Percentiles rank a stretch among this genome's conserved stretches.
These are phyloP conservation scores for Unio delphinus DNA, from an alignment of 2,888 invertebrate species.

Conservation along the genomic window DNA sequence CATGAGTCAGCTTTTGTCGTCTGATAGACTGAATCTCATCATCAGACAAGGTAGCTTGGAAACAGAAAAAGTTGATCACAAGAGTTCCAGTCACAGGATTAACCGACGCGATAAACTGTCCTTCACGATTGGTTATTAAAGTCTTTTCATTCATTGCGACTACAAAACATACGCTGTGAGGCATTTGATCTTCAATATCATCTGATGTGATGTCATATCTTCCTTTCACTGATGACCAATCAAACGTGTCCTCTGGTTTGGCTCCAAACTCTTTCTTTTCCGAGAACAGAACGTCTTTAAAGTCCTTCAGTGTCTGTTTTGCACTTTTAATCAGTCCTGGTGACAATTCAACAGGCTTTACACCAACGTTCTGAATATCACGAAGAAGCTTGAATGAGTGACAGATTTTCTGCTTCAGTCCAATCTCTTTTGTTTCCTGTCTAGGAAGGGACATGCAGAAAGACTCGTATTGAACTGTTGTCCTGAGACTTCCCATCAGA, in stretches of 20 bases:
- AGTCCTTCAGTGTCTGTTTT: no score
- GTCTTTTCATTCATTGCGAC: conserved; percentile 16
- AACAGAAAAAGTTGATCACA: conserved; percentile 26
- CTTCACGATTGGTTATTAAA: conserved; percentile 28
- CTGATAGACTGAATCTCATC: conserved; percentile 28
- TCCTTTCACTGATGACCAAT: no score
- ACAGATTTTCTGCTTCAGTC: conserved; percentile 19
- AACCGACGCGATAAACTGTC: conserved; percentile 32
- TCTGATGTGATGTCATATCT: conserved; percentile 5
- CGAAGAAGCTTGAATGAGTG: no score
- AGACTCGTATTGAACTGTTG: conserved; percentile 37
- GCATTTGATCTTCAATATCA: conserved; percentile 32
- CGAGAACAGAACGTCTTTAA: no score
- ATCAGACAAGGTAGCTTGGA: conserved; percentile 21
- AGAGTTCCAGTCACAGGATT: conserved; percentile 22
- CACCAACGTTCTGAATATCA: no score
- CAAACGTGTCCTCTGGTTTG: no score
- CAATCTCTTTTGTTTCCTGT: conserved; percentile 20
- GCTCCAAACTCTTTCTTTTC: no score
- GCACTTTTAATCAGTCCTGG: no score
- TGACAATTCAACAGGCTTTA: no score
- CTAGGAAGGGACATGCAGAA: conserved; percentile 36
- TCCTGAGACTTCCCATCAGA: conserved; percentile 33
- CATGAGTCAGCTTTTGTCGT: conserved; percentile 23
- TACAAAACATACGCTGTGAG: conserved; percentile 34